Conservation (phyloP, 2,797 vertebrate genomes). For the Chiroxiphia lanceolata region DNA sequence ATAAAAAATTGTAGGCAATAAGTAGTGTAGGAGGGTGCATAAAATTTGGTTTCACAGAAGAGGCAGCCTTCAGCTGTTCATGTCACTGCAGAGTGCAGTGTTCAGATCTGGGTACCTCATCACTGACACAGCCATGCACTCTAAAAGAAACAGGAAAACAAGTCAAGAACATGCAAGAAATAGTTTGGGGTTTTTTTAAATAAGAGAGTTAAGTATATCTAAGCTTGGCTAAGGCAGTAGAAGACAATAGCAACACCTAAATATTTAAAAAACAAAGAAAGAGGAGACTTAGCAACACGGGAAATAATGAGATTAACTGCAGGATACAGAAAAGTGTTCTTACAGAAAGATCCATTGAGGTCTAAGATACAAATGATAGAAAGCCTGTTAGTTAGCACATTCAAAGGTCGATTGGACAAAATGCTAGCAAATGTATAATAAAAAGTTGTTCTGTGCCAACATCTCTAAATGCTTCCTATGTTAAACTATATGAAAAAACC, state of each 20-base stretch:
- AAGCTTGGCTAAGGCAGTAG: not conserved
- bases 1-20: not conserved
- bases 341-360: not conserved
- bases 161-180: not conserved
- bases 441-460: not conserved
- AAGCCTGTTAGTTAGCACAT: not conserved
- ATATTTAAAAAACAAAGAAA: conserved; percentile 32
- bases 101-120: not conserved
- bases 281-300: not conserved
- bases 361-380: not conserved
- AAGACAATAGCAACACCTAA: conserved; percentile 16
- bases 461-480: not conserved
- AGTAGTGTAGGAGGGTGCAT: not conserved
- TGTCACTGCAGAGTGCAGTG: not conserved
- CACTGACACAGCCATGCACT: not conserved
- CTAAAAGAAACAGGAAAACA: not conserved
- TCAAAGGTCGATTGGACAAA: not conserved
- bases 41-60: not conserved
- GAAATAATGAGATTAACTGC: not conserved
- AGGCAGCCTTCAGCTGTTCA: not conserved
- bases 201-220: not conserved
- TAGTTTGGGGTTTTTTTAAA: not conserved
- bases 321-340: not conserved
- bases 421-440: not conserved
- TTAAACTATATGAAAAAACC: not conserved